Conservation (phyloP, 2,797 vertebrate genomes). For the Cryptoprocta ferox region DNA sequence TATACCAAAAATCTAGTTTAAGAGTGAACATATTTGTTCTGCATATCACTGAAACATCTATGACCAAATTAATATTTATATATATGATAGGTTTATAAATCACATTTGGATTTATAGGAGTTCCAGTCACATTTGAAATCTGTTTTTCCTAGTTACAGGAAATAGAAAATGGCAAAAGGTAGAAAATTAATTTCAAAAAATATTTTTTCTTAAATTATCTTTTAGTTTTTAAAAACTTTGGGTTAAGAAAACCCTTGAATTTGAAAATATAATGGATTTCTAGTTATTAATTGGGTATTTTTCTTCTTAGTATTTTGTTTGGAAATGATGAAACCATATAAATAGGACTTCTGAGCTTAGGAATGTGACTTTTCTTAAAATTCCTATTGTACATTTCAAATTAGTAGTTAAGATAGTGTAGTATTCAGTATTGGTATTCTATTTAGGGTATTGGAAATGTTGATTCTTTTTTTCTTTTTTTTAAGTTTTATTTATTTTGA, state of each 20-base stretch:
- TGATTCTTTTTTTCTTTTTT: neutral
- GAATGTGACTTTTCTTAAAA: neutral
- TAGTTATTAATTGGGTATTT: neutral
- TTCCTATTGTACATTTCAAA: neutral
- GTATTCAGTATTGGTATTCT: neutral
- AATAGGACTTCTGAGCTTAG: neutral
- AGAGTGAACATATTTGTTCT: slow-evolving; percentile 24
- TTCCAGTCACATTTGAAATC: neutral
- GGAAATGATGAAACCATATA: neutral
- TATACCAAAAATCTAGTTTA: neutral
- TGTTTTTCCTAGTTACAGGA: neutral
- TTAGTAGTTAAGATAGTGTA: neutral
- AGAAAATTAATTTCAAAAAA: neutral
- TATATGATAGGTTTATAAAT: neutral
- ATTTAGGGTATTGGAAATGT: neutral
- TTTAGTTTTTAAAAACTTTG: neutral
- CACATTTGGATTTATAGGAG: neutral
- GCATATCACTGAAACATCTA: neutral
- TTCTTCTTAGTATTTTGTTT: neutral
- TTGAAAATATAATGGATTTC: neutral
- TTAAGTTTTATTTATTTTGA: too few relatives aligned
- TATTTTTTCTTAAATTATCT: neutral
- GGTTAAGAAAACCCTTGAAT: neutral
- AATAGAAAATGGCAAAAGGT: neutral
- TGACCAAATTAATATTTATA: neutral